Evolutionary conservation across 2,113 vertebrate species (phyloP).

Genomic region (Leptocoma aspasia): DNA sequence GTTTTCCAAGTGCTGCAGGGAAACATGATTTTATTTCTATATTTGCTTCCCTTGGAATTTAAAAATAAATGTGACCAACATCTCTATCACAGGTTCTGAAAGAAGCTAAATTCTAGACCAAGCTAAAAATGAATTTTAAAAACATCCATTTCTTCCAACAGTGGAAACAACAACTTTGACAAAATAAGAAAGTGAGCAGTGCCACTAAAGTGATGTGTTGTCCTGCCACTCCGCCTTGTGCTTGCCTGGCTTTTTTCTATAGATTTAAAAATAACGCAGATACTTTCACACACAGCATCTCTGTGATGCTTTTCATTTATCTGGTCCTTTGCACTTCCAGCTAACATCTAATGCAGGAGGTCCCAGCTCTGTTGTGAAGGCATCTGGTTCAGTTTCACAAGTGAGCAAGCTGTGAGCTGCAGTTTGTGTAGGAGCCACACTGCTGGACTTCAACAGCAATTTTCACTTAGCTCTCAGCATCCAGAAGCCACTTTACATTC

Average conservation of each 20-base stretch:
- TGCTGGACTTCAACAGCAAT: not conserved
- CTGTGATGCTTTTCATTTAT: not conserved
- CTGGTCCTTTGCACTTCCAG: not conserved
- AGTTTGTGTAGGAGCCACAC: not conserved
- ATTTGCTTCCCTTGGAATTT: not conserved
- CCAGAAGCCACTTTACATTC: not conserved
- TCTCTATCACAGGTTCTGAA: not conserved
- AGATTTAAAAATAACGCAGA: not conserved
- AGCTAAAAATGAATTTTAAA: not conserved
- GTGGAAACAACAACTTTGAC: not conserved
- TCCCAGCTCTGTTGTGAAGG: not conserved
- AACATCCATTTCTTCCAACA: not conserved
- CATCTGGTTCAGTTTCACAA: not conserved
- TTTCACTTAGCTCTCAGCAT: not conserved
- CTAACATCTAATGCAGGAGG: not conserved
- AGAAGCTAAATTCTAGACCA: not conserved
- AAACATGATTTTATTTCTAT: conserved; percentile 1
- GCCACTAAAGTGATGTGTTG: not conserved
- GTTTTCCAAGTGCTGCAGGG: not conserved
- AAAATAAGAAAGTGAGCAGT: not conserved
- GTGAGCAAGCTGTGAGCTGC: not conserved
- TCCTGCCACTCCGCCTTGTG: not conserved
- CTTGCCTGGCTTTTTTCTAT: not conserved
- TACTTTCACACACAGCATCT: not conserved
- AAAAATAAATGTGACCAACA: not conserved